These are phyloP conservation scores for Baccha elongata DNA, from an alignment of 2,888 invertebrate genomes.

Conservation along the genomic window DNA sequence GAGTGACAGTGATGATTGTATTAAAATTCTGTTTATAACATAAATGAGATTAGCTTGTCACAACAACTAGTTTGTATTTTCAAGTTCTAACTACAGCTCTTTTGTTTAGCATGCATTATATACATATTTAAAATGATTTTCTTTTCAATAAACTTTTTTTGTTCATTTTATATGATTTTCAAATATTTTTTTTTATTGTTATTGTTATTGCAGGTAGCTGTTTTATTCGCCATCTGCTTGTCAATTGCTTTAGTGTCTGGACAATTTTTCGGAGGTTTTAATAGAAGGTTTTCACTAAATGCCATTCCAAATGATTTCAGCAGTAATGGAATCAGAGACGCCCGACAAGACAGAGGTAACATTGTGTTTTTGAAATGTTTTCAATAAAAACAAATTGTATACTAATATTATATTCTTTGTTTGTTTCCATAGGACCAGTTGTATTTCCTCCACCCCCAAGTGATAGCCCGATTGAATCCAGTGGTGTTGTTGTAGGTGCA, in stretches of 20 bases:
- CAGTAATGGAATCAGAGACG: conserved; percentile 78
- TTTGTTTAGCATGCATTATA: conserved; percentile 10
- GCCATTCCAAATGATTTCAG: conserved; percentile 75
- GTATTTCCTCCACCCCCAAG: conserved; percentile 89
- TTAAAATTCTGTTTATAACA: conserved; percentile 8
- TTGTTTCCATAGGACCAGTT: conserved; percentile 87
- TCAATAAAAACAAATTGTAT: background rate
- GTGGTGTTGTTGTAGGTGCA: conserved; percentile 92
- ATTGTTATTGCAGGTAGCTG: conserved; percentile 78
- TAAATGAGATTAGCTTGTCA: background rate
- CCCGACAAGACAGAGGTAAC: conserved; percentile 82
- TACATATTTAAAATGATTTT: too few relatives aligned
- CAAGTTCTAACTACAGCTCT: conserved; percentile 12
- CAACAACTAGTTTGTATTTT: background rate
- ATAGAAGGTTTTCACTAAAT: conserved; percentile 77
- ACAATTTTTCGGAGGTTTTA: conserved; percentile 79
- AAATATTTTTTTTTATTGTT: conserved; percentile 21
- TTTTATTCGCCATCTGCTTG: conserved; percentile 79
- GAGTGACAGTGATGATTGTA: conserved; percentile 56
- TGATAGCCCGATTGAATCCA: conserved; percentile 88
- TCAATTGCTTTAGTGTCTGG: conserved; percentile 79
- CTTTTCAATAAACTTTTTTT: too few relatives aligned
- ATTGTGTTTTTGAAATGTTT: background rate
- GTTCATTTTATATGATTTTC: too few relatives aligned
- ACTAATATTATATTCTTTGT: background rate